Percentiles rank a stretch among this genome's conserved stretches.
Evolutionary conservation across 2,113 vertebrate genomes (phyloP).

Genomic region (Chaenogobius annularis): DNA sequence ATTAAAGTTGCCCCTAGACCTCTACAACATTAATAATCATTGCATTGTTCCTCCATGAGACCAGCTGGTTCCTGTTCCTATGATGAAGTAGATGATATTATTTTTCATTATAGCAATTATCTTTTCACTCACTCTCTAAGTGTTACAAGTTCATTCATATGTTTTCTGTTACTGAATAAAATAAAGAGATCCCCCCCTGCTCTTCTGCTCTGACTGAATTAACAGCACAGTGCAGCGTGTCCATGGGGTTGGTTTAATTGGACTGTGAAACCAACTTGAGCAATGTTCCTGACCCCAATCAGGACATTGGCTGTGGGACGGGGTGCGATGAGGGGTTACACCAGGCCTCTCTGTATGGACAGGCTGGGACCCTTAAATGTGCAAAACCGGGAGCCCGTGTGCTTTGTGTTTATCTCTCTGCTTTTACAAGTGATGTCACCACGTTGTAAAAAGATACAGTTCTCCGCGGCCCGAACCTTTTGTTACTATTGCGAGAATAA

Average conservation of each 20-base stretch:
- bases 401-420: conserved; percentile 58
- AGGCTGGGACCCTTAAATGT: conserved; percentile 61
- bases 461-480: conserved; percentile 58
- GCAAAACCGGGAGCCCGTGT: conserved; percentile 60
- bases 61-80: conserved; percentile 45
- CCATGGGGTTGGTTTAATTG: conserved; percentile 57
- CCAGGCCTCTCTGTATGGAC: conserved; percentile 45
- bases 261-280: conserved; percentile 63
- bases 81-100: conserved; percentile 45
- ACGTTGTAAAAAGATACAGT: conserved; percentile 73
- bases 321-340: conserved; percentile 44
- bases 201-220: conserved; percentile 41
- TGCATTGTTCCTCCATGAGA: conserved; percentile 30
- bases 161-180: conserved; percentile 37
- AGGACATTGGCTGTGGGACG: conserved; percentile 48
- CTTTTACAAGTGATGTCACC: conserved; percentile 74
- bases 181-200: conserved; percentile 10
- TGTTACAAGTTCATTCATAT: conserved; percentile 48
- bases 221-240: conserved; percentile 40
- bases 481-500: conserved; percentile 71
- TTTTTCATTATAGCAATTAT: conserved; percentile 56
- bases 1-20: not conserved
- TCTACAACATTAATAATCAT: not conserved
- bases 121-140: conserved; percentile 37
- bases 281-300: conserved; percentile 59